Evolutionary conservation across 2,888 invertebrate genomes (phyloP).

Genomic region (Clanis bilineata): DNA sequence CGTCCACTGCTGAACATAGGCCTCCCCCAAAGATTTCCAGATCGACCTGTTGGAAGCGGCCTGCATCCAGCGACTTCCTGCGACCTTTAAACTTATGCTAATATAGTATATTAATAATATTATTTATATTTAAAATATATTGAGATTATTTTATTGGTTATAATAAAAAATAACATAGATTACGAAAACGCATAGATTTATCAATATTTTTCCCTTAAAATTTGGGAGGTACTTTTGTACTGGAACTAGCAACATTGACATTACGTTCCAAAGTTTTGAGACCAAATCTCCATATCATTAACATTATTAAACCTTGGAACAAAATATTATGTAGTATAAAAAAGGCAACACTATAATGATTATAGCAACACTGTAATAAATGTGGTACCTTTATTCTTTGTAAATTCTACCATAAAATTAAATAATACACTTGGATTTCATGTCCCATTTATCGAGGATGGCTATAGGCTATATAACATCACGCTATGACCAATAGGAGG

Average conservation of each 20-base stretch:
- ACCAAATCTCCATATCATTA: background rate
- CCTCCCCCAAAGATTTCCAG: too few species aligned
- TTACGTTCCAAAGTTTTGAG: background rate
- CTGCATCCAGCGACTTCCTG: too few species aligned
- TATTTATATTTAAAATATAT: too few species aligned
- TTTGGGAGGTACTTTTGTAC: background rate
- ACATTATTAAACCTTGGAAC: background rate
- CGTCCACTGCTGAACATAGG: too few species aligned
- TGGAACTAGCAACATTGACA: background rate
- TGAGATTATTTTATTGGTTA: too few species aligned
- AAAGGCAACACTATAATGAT: background rate
- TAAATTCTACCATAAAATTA: background rate
- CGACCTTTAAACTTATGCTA: too few species aligned
- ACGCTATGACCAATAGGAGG: too few species aligned
- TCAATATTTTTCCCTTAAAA: background rate
- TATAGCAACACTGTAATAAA: background rate
- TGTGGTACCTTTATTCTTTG: background rate
- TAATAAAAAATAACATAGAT: background rate
- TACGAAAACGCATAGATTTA: background rate
- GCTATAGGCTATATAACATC: too few species aligned
- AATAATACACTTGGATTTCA: too few species aligned
- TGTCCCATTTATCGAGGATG: too few species aligned
- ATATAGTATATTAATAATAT: too few species aligned
- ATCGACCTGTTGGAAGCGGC: too few species aligned
- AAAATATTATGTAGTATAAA: background rate